Base-by-base conservation (phyloP, 2,888 invertebrate species). In the Agrotis clavis region DNA sequence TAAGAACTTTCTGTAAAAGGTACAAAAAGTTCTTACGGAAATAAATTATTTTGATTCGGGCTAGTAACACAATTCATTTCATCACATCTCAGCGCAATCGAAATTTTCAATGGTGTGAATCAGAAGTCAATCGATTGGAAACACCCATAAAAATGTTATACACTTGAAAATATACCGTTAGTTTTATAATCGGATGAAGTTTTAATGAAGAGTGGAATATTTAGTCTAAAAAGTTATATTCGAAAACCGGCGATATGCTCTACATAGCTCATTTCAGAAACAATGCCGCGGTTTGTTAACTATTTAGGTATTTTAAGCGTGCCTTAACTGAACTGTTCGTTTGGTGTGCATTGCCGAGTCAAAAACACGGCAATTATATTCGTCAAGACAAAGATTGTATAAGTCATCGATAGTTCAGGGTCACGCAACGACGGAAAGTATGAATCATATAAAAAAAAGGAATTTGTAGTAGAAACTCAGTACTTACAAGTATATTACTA, bases 211-310 rank as follows among this genome's bases (percentile, higher is more conserved):
- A 65, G 25, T 54, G n/a, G 14, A 80, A 65, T 76, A 60, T 60
- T 73, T 61, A 13, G 30, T 62, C 61, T 61, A 41, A 57, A 69
- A 56, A 63, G 13, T 48, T 65, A 70, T 66, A 77, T 78, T 66
- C 18, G 21, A 51, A 71, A 62, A 71, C 64, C 66, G 78, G 79
- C 73, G 82, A 82, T 82, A 71, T 67, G 82, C 79, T 82, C 78
- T 78, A 81, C 47, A 60, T 77, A 25, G 13, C 57, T 67, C 54
- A 51, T 78, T 66, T 82, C 5, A 71, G 59, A 79, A 78, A 79
- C 78, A 70, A 66, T 63, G 63, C 18, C 19, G 66, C 50, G 65
- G 72, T 71, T 70, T 78, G 56, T 60, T 59, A 66, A 41, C 61
- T 48, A 65, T 65, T n/a, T 68, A 76, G 61, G 60, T 69, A 5